Base-by-base conservation (phyloP, 2,888 invertebrate genomes). In the Crocallis elinguaria region DNA sequence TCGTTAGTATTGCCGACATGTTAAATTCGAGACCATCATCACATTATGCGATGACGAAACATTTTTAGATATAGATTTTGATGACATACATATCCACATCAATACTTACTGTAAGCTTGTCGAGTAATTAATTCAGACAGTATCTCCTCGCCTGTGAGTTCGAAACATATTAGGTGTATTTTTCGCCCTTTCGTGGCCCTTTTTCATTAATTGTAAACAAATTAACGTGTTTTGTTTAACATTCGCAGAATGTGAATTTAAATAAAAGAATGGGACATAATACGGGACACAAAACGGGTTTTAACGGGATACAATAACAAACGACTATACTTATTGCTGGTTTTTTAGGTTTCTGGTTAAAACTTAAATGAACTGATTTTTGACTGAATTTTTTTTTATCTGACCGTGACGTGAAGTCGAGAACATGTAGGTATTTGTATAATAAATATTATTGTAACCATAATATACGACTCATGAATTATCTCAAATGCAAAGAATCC, bases 141-240 rank as follows among this genome's bases (percentile, higher is more conserved):
- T 19, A 12, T 12, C 38, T 33, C 48, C 3, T 37, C 7, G 1
- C 17, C 48, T 53, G 45, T 49, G 36, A 43, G 52, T 43, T 54
- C 52, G 49, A 41, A 64, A 54, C 74, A 75, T 71, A 79, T 75
- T 75, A 73, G 69, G 67, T 48, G 64, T 57, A 68, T 71, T 71
- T 77, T 71, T 66, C 50, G 51, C 41, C 57, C 52, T 57, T 54
- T 54, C 51, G 46, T 49, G 57, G 38, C 63, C 62, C 65, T 68
- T 75, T 75, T 69, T 71, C 42, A 79, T 79, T 79, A 77, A 79
- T 77, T 74, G 74, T 71, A 73, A 78, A 77, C 77, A 79, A 78
- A 76, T 79, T 73, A 75, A 62, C 68, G 49, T 64, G 56, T 49
- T 58, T 56, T 67, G 64, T 64, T 67, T 74, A 70, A 54, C 53